These are phyloP conservation scores for Drosophila virilis DNA, from an alignment of 1,140 invertebrate genomes.

Conservation along the genomic window DNA sequence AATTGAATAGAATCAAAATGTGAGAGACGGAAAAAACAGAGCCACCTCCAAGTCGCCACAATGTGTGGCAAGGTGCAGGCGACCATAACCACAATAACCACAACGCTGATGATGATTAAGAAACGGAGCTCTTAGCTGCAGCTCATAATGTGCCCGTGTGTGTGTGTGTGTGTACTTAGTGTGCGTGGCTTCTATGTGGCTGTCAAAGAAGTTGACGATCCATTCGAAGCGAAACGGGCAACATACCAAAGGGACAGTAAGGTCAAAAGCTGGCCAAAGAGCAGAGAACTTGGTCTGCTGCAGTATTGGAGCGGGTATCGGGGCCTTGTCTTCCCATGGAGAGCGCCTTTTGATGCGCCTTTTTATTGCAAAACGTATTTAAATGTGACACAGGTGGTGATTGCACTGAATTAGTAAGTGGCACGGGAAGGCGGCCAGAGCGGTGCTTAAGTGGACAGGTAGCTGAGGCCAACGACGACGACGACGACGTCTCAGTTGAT, in stretches of 20 bases:
- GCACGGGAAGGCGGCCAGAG: not conserved
- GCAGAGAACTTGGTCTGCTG: too few species aligned
- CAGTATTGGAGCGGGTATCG: not conserved
- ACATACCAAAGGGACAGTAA: constrained; percentile 32
- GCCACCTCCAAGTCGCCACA: constrained; percentile 32
- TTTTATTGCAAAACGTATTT: constrained; percentile 65
- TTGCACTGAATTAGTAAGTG: constrained; percentile 25
- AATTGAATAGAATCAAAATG: constrained; percentile 60
- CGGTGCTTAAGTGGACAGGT: constrained; percentile 11
- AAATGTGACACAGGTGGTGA: constrained; percentile 62
- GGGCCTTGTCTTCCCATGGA: constrained; percentile 11
- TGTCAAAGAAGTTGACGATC: constrained; percentile 65
- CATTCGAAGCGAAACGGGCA: constrained; percentile 57
- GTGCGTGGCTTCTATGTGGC: constrained; percentile 21
- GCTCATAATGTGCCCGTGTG: constrained; percentile 35
- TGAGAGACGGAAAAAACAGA: constrained; percentile 28
- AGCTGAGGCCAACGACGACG: constrained; percentile 39
- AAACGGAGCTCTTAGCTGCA: constrained; percentile 35
- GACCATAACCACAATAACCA: constrained; percentile 62
- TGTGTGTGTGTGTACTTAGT: constrained; percentile 27
- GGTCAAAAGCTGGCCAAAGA: constrained; percentile 42
- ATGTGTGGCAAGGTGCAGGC: constrained; percentile 72
- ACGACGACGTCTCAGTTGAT: constrained; percentile 54
- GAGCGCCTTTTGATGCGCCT: constrained; percentile 50
- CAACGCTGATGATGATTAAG: constrained; percentile 36